Conservation (phyloP, 2,888 invertebrate genomes). For the Hirtodrosophila duncani region DNA sequence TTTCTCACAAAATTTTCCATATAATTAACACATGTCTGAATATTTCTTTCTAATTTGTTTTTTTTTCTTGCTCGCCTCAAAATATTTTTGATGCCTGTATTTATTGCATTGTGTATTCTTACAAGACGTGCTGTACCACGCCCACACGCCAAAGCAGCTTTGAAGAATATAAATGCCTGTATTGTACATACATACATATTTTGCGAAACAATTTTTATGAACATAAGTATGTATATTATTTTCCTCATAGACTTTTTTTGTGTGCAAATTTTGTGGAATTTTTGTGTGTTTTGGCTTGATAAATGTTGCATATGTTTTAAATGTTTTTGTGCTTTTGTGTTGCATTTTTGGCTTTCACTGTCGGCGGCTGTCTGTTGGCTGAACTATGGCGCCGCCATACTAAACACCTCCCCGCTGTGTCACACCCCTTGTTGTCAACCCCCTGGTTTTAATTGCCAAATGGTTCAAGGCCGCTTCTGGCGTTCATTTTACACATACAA, state of each 20-base stretch:
- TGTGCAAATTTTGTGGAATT: too few relatives aligned
- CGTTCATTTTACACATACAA: slow-evolving; percentile 34
- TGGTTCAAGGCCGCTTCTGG: slow-evolving; percentile 59
- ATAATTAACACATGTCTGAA: slow-evolving; percentile 25
- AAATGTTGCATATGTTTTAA: slow-evolving; percentile 7
- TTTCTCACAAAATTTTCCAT: neutral
- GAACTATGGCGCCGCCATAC: slow-evolving; percentile 16
- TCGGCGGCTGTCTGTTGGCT: slow-evolving; percentile 8
- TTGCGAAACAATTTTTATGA: slow-evolving; percentile 5
- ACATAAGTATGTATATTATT: slow-evolving; percentile 5
- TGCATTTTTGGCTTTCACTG: slow-evolving; percentile 17
- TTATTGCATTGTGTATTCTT: slow-evolving; percentile 25
- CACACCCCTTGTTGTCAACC: too few relatives aligned
- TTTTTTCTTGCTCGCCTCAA: too few relatives aligned
- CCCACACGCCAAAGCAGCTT: slow-evolving; percentile 8
- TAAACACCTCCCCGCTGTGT: too few relatives aligned
- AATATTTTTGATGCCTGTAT: slow-evolving; percentile 16
- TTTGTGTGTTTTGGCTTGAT: neutral
- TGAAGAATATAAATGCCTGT: too few relatives aligned
- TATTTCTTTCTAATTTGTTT: too few relatives aligned
- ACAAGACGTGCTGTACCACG: slow-evolving; percentile 8
- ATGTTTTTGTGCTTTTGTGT: slow-evolving; percentile 6
- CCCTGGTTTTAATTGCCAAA: slow-evolving; percentile 68
- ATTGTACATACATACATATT: too few relatives aligned
- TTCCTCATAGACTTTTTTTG: neutral